Evolutionary conservation across 1,140 invertebrate species (phyloP).

Genomic region (Trachymyrmex septentrionalis): DNA sequence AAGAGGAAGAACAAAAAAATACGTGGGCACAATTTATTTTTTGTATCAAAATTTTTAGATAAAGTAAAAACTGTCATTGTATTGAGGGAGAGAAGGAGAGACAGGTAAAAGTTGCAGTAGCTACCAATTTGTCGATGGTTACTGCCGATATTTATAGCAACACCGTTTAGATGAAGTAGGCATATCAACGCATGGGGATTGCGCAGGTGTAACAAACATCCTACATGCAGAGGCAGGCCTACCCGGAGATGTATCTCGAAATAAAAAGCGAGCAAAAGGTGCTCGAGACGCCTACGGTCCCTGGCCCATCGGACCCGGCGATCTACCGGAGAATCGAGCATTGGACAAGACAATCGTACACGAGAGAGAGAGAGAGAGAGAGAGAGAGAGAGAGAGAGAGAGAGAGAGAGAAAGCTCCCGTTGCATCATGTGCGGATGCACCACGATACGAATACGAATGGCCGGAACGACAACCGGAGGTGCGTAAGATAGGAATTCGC

Average conservation of each 20-base stretch:
- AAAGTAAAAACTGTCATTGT: background rate
- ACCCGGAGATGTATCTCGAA: slow-evolving; percentile 37
- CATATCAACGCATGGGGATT: slow-evolving; percentile 54
- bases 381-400: no score
- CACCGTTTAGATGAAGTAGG: slow-evolving; percentile 43
- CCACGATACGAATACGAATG: slow-evolving; percentile 78
- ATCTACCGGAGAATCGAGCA: slow-evolving; percentile 68
- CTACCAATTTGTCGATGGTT: slow-evolving; percentile 52
- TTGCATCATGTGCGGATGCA: slow-evolving; percentile 45
- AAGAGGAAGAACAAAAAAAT: background rate
- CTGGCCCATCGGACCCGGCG: slow-evolving; percentile 11
- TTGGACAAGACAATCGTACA: slow-evolving; percentile 75
- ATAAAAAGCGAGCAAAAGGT: slow-evolving; percentile 41
- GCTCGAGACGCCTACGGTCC: slow-evolving; percentile 61
- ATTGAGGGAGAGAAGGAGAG: background rate
- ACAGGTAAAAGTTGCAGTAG: slow-evolving; percentile 17
- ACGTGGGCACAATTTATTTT: background rate
- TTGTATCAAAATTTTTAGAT: background rate
- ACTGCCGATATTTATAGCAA: slow-evolving; percentile 65
- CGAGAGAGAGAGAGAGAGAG: slow-evolving; percentile 20
- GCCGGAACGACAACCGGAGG: slow-evolving; percentile 46
- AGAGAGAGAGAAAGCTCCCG: background rate
- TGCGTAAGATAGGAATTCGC: slow-evolving; percentile 81
- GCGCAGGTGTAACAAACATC: slow-evolving; percentile 64
- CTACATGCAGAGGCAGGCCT: slow-evolving; percentile 28